Percentiles rank a stretch among this genome's conserved stretches.
Evolutionary conservation across 2,888 invertebrate species (phyloP).

Genomic region (Ypsolopha sequella): DNA sequence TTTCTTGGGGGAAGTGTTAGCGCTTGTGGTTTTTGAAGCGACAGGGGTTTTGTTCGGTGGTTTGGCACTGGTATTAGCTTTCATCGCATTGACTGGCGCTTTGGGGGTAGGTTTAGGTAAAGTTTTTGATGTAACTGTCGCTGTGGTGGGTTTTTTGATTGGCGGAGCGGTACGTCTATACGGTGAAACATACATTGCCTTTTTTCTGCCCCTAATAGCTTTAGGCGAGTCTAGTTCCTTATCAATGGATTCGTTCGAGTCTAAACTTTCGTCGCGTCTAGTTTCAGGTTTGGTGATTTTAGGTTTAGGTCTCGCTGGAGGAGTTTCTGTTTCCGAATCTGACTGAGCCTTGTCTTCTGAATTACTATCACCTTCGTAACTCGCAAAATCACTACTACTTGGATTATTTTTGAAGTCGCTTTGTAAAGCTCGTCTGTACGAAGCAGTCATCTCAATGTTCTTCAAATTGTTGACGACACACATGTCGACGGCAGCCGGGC

Average conservation of each 20-base stretch:
- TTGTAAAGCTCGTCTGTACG: slow-evolving; percentile 31
- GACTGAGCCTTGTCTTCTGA: slow-evolving; percentile 67
- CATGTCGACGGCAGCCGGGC: slow-evolving; percentile 54
- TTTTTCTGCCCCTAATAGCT: slow-evolving; percentile 75
- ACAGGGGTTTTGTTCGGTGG: slow-evolving; percentile 28
- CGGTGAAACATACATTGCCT: slow-evolving; percentile 76
- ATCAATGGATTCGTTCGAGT: slow-evolving; percentile 57
- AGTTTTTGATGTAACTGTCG: slow-evolving; percentile 11
- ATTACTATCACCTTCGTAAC: slow-evolving; percentile 70
- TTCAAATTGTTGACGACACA: slow-evolving; percentile 59
- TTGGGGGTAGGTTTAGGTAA: slow-evolving; percentile 19
- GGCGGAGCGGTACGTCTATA: slow-evolving; percentile 51
- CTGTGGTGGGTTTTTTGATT: slow-evolving; percentile 36
- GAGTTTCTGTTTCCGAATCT: slow-evolving; percentile 51
- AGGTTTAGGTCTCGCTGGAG: slow-evolving; percentile 53
- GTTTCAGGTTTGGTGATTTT: slow-evolving; percentile 70
- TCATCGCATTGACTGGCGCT: slow-evolving; percentile 19
- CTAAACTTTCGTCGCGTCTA: slow-evolving; percentile 48
- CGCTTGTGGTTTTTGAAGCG: slow-evolving; percentile 28
- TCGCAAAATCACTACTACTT: slow-evolving; percentile 52
- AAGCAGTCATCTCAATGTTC: slow-evolving; percentile 56
- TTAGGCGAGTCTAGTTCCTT: slow-evolving; percentile 62
- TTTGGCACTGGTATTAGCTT: slow-evolving; percentile 43
- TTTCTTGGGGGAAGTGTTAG: slow-evolving; percentile 51
- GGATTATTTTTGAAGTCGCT: slow-evolving; percentile 31